phyloP scores from a whole-genome alignment of 2,113 vertebrate genomes.

The Calyptomena viridis region DNA sequence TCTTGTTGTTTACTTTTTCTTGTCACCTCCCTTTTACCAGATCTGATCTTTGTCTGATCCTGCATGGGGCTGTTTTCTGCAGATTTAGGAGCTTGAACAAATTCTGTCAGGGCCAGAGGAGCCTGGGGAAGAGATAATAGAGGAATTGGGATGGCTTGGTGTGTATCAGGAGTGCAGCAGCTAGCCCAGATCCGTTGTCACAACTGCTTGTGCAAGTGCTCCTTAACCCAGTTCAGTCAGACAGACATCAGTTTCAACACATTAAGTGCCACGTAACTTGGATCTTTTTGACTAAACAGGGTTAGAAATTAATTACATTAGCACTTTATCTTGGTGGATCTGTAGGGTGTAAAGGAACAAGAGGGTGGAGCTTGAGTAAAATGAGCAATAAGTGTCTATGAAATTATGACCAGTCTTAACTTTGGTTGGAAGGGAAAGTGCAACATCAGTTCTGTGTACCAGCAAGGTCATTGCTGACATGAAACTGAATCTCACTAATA shows the following conservation, averaged over 20 bases:
- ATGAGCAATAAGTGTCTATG: neutral
- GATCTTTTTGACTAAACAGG: neutral
- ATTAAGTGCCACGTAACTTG: neutral
- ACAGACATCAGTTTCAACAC: neutral
- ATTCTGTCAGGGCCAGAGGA: neutral
- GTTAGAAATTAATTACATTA: neutral
- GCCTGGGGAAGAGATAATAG: neutral
- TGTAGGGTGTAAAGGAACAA: neutral
- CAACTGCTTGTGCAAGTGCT: neutral
- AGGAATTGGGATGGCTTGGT: neutral
- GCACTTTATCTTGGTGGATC: neutral
- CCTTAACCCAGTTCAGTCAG: neutral
- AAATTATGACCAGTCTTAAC: neutral
- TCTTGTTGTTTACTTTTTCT: neutral
- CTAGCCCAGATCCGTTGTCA: neutral
- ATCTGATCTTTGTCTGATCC: neutral
- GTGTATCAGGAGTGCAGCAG: neutral
- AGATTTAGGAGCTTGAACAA: neutral
- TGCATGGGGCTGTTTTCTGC: neutral
- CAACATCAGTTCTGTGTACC: neutral
- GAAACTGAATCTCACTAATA: neutral
- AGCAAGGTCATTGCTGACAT: neutral
- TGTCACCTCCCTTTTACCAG: neutral
- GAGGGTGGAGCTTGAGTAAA: neutral
- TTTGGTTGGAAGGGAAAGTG: neutral